phyloP scores from a whole-genome alignment of 2,888 invertebrate genomes.

The Sinotaia quadrata region DNA sequence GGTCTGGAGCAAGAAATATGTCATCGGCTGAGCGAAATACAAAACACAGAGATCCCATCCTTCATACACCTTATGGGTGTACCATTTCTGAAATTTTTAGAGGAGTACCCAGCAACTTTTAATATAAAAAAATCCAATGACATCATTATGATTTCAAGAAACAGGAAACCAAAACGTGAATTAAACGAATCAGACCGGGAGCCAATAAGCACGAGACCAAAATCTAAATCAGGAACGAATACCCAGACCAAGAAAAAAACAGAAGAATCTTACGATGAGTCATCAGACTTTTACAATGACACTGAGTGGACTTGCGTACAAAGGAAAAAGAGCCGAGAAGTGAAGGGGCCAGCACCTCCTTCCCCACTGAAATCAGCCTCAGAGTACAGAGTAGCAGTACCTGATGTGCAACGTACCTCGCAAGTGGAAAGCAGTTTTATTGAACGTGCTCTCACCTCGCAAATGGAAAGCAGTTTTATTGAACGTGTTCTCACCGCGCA shows the following conservation, averaged over 20 bases:
- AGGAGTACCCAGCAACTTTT: neutral
- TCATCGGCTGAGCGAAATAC: neutral
- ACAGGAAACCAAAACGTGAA: neutral
- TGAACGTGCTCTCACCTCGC: slow-evolving; percentile 14
- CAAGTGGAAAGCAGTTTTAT: neutral
- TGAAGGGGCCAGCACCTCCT: too few relatives aligned
- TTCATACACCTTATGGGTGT: neutral
- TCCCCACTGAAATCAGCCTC: too few relatives aligned
- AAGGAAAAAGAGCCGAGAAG: too few relatives aligned
- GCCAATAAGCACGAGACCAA: too few relatives aligned
- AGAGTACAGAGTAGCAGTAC: too few relatives aligned
- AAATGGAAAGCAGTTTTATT: neutral
- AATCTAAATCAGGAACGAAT: too few relatives aligned
- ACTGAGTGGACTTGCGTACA: too few relatives aligned
- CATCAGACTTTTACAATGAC: too few relatives aligned
- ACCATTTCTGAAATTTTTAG: neutral
- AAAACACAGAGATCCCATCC: neutral
- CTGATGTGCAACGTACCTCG: too few relatives aligned
- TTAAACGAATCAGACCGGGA: too few relatives aligned
- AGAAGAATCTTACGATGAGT: too few relatives aligned
- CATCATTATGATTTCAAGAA: neutral
- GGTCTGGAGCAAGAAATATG: slow-evolving; percentile 3
- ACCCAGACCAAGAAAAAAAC: too few relatives aligned
- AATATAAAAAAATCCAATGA: neutral
- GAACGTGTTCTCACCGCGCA: slow-evolving; percentile 19